Percentiles rank a stretch among this genome's conserved stretches.
These are phyloP conservation scores for Drosophila ambigua DNA, from an alignment of 1,140 invertebrate species.

Conservation along the genomic window DNA sequence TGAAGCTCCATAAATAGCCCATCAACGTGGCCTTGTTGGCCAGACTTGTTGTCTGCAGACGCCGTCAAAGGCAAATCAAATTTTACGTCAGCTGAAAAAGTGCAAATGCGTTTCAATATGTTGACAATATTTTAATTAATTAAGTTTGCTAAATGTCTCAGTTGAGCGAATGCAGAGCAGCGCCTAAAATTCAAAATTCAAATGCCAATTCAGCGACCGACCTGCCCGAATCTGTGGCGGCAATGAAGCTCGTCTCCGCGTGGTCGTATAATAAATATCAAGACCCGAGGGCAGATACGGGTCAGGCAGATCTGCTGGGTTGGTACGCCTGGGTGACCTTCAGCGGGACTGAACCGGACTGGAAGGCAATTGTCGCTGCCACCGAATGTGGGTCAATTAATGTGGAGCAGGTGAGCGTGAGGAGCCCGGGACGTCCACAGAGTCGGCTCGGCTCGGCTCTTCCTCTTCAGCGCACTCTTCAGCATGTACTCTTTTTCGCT, in stretches of 20 bases:
- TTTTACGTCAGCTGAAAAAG: neutral
- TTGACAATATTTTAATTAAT: slow-evolving; percentile 60
- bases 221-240: slow-evolving; percentile 16
- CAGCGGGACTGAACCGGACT: slow-evolving; percentile 25
- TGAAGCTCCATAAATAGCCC: slow-evolving; percentile 22
- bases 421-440: slow-evolving; percentile 5
- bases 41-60: slow-evolving; percentile 17
- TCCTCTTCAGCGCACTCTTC: slow-evolving; percentile 10
- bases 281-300: slow-evolving; percentile 31
- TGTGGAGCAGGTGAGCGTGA: slow-evolving; percentile 53
- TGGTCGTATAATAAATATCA: slow-evolving; percentile 10
- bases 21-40: slow-evolving; percentile 23
- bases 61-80: slow-evolving; percentile 2
- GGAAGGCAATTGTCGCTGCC: slow-evolving; percentile 53
- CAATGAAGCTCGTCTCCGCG: neutral
- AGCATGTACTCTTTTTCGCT: slow-evolving; percentile 56
- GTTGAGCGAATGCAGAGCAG: slow-evolving; percentile 61
- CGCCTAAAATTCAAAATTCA: slow-evolving; percentile 65
- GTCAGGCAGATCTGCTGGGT: too few species aligned
- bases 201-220: slow-evolving; percentile 34
- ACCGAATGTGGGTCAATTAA: slow-evolving; percentile 73
- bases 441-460: neutral
- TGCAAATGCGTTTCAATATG: slow-evolving; percentile 10
- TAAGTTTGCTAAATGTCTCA: slow-evolving; percentile 37
- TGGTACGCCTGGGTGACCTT: slow-evolving; percentile 50